Evolutionary conservation across 2,888 invertebrate species (phyloP).

Genomic region (Cheilosia impressa): DNA sequence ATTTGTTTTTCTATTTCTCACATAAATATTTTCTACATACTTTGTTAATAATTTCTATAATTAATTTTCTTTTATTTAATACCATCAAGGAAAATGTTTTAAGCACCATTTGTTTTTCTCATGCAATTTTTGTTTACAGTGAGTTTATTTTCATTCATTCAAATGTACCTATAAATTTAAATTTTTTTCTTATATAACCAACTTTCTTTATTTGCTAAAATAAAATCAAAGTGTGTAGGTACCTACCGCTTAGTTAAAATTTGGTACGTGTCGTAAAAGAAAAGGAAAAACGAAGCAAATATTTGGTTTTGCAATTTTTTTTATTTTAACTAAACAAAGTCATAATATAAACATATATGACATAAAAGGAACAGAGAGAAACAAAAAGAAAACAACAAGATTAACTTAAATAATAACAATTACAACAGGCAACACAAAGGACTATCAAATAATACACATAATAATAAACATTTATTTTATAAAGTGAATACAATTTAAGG

Average conservation of each 20-base stretch:
- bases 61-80: slow-evolving; percentile 48
- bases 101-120: slow-evolving; percentile 74
- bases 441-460: slow-evolving; percentile 43
- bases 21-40: slow-evolving; percentile 68
- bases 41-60: slow-evolving; percentile 63
- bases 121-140: slow-evolving; percentile 49
- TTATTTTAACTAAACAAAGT: slow-evolving; percentile 72
- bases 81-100: slow-evolving; percentile 73
- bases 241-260: slow-evolving; percentile 54
- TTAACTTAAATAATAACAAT: slow-evolving; percentile 43
- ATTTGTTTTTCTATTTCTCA: slow-evolving; percentile 12
- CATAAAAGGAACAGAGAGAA: slow-evolving; percentile 33
- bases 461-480: slow-evolving; percentile 25
- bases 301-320: slow-evolving; percentile 50
- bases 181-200: background rate
- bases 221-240: slow-evolving; percentile 43
- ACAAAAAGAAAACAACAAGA: slow-evolving; percentile 34
- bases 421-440: slow-evolving; percentile 50
- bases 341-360: slow-evolving; percentile 36
- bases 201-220: slow-evolving; percentile 12
- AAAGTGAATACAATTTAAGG: too few species aligned
- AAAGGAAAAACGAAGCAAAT: slow-evolving; percentile 21
- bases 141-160: slow-evolving; percentile 32
- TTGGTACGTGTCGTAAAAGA: slow-evolving; percentile 29
- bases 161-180: slow-evolving; percentile 7